phyloP scores from a whole-genome alignment of 2,888 invertebrate species.

The Melinopterus prodromus region DNA sequence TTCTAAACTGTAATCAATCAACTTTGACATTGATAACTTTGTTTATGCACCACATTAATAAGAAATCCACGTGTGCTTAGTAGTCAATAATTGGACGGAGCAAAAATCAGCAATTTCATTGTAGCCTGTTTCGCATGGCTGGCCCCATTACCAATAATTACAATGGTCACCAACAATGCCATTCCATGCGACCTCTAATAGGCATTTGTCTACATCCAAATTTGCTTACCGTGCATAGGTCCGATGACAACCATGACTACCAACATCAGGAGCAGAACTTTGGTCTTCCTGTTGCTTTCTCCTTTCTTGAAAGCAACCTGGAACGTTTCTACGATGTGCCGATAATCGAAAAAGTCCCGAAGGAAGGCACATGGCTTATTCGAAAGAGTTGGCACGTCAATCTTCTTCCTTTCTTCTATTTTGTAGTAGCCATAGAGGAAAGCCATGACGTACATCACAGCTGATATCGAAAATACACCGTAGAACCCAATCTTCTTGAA shows the following conservation, averaged over 20 bases:
- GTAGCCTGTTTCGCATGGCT: not conserved
- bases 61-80: not conserved
- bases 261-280: constrained; percentile 80
- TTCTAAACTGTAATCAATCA: not conserved
- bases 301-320: constrained; percentile 82
- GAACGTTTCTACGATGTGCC: constrained; percentile 80
- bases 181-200: not conserved
- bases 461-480: constrained; percentile 82
- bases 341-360: constrained; percentile 77
- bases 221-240: constrained; percentile 80
- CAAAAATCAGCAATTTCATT: not conserved
- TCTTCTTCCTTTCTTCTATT: constrained; percentile 73
- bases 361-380: constrained; percentile 65
- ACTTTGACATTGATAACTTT: not conserved
- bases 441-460: constrained; percentile 76
- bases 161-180: not conserved
- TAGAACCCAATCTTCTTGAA: constrained; percentile 81
- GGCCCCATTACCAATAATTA: not conserved
- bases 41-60: not conserved
- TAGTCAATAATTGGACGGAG: not conserved
- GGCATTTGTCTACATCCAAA: not conserved
- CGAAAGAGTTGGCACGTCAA: constrained; percentile 62
- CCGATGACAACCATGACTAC: constrained; percentile 87
- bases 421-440: constrained; percentile 78
- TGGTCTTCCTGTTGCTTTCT: constrained; percentile 74